Conservation (phyloP, 1,140 invertebrate species). For the Dendrolimus kikuchii region DNA sequence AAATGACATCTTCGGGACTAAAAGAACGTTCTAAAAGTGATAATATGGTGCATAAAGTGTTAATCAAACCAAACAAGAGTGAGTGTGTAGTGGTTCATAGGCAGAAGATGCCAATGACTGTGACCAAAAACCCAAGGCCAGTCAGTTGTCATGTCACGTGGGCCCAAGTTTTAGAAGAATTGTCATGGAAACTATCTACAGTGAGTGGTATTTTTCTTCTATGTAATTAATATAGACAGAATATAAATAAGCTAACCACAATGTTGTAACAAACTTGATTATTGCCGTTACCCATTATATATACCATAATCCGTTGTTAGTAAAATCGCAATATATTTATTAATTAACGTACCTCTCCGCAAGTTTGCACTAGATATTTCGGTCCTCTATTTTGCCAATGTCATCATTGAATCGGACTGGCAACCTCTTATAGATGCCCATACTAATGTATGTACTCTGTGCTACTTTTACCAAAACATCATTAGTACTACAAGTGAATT, state of each 20-base stretch:
- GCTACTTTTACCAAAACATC: too few relatives aligned
- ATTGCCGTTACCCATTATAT: too few relatives aligned
- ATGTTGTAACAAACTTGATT: too few relatives aligned
- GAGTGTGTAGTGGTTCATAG: not conserved
- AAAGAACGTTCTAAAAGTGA: slow-evolving; percentile 21
- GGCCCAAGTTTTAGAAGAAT: slow-evolving; percentile 48
- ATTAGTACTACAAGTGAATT: too few relatives aligned
- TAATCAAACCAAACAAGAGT: not conserved
- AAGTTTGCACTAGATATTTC: too few relatives aligned
- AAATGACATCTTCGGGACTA: slow-evolving; percentile 18
- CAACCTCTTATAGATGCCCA: too few relatives aligned
- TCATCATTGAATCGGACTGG: too few relatives aligned
- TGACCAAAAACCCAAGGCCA: slow-evolving; percentile 10
- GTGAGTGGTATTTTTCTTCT: slow-evolving; percentile 26
- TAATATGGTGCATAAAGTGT: slow-evolving; percentile 13
- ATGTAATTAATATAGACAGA: not conserved
- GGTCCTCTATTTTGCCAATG: too few relatives aligned
- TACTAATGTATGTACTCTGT: too few relatives aligned
- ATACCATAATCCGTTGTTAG: too few relatives aligned
- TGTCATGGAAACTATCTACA: slow-evolving; percentile 35
- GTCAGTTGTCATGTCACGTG: slow-evolving; percentile 32
- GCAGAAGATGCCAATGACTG: not conserved
- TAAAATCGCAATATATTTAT: too few relatives aligned
- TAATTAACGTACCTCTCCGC: too few relatives aligned
- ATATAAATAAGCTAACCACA: not conserved